Percentiles rank a stretch among this genome's conserved stretches.
Evolutionary conservation across 2,113 vertebrate genomes (phyloP).

Genomic region (Siphamia tubifer): DNA sequence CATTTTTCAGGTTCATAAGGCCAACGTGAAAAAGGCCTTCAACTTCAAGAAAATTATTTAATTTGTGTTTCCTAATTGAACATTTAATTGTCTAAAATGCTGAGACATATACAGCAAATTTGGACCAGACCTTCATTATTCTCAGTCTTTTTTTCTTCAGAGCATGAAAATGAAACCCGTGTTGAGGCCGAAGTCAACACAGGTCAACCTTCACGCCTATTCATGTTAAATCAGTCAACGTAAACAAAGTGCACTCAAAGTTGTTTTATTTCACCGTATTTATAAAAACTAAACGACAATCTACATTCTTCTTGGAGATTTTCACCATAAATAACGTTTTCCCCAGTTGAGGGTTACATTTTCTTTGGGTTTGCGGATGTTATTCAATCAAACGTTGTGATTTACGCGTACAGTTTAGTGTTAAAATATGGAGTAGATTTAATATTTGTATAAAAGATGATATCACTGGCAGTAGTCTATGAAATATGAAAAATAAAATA

Average conservation of each 20-base stretch:
- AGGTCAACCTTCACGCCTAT: neutral
- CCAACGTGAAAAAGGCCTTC: conserved; percentile 2
- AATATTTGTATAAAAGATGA: neutral
- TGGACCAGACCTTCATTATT: neutral
- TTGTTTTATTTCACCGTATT: neutral
- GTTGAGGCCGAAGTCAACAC: neutral
- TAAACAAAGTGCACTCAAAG: too few species aligned
- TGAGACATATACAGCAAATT: neutral
- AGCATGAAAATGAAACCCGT: neutral
- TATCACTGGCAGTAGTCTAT: neutral
- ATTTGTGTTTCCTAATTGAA: neutral
- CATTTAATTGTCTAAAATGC: neutral
- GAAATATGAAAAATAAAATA: neutral
- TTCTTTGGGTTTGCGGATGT: neutral
- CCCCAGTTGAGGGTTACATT: neutral
- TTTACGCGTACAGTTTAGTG: too few species aligned
- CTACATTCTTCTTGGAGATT: neutral
- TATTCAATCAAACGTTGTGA: too few species aligned
- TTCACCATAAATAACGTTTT: too few species aligned
- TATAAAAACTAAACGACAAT: accelerated
- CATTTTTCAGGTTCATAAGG: neutral
- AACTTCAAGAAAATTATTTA: neutral
- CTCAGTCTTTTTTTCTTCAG: neutral
- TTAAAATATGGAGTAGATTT: neutral
- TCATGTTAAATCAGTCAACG: neutral